Conservation (phyloP, 2,113 vertebrate genomes). For the Cyprinodon variegatus region DNA sequence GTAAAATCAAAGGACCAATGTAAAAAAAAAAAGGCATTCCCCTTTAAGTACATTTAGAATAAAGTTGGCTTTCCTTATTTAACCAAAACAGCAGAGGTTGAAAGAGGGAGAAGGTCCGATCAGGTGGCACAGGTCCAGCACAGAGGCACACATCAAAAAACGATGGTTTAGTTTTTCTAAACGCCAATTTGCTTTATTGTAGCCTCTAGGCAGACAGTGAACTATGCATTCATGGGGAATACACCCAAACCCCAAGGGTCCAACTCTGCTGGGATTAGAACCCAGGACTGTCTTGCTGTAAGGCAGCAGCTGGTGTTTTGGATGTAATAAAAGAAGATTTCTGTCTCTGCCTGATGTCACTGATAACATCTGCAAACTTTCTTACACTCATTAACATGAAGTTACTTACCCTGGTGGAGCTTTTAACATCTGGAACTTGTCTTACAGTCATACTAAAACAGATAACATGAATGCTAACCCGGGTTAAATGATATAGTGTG, state of each 20-base stretch:
- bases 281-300: neutral
- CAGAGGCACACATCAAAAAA: neutral
- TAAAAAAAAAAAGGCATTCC: too few species aligned
- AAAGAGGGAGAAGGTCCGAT: neutral
- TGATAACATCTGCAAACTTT: neutral
- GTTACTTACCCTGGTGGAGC: constrained; percentile 8
- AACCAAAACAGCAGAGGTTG: neutral
- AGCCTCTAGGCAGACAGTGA: too few species aligned
- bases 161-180: neutral
- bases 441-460: constrained; percentile 15
- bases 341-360: neutral
- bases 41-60: too few species aligned
- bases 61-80: too few species aligned
- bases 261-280: neutral
- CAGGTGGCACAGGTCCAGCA: neutral
- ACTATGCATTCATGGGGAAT: neutral
- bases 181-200: neutral
- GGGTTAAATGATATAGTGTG: constrained; percentile 5
- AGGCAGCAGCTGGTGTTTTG: neutral
- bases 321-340: neutral
- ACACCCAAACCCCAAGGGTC: neutral
- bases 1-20: too few species aligned
- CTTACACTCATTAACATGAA: neutral
- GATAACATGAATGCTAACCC: constrained; percentile 2
- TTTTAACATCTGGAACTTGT: constrained; percentile 8